Evolutionary conservation across 2,797 vertebrate species (phyloP), one percentile per base, ranked within the genome.

Genomic region (Crax fasciolata): DNA sequence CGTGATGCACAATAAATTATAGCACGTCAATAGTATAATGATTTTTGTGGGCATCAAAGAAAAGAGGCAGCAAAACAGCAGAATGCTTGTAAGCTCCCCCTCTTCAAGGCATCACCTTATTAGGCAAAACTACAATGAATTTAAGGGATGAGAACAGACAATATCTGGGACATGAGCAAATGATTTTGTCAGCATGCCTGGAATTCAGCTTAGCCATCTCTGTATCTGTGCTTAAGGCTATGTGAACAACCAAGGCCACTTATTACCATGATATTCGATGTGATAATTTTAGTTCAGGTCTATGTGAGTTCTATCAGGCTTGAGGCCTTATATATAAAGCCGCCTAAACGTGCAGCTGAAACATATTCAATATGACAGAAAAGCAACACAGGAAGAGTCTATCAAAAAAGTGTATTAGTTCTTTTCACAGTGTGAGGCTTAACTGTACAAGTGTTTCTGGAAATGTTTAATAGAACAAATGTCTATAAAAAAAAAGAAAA

Each of bases 391-490:
- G 59, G 71, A 84, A 73, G 27, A 84, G 23, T 71, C 41, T 68
- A 41, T 62, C 41, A 55, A 55, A 87, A 66, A 87, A 25, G 28
- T 48, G 30, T 84, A 63, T 78, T 63, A 44, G 32, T 57, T 21
- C 44, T 74, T 68, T 70, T 38, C 59, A 74, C 14, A 88, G 52
- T 44, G 32, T 44, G 76, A 73, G 70, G 91, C 65, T 95, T 93
- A 86, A 88, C 61, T 84, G 77, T 62, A 79, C 63, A 92, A 94
- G 49, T 63, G 73, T 78, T 96, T 95, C 80, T 97, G 82, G 94
- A 97, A 97, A 94, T 25, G 44, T 82, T 92, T 82, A 96, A 94
- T 87, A 92, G 70, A 96, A 94, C 17, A 84, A 96, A 95, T 28
- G 11, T 71, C 79, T n/a, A 68, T 46, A 16, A 14, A 86, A 92